phyloP scores from a whole-genome alignment of 1,140 invertebrate species.

The Eumeta japonica region DNA sequence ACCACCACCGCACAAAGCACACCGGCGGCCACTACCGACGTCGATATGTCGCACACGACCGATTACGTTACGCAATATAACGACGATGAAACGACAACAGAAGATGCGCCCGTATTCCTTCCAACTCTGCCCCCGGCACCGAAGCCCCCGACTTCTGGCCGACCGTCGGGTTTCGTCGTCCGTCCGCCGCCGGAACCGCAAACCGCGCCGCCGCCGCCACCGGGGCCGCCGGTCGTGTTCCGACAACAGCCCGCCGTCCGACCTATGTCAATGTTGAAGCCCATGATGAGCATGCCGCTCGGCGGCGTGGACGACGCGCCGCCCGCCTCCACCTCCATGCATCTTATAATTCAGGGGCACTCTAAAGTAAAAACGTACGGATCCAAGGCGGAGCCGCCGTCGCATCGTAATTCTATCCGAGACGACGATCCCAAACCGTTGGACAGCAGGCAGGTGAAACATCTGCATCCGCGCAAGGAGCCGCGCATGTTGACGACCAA shows the following conservation, averaged over 20 bases:
- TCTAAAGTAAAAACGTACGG: slow-evolving; percentile 81
- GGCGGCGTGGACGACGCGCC: slow-evolving; percentile 58
- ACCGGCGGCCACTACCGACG: background rate
- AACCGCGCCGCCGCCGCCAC: slow-evolving; percentile 52
- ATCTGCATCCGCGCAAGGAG: slow-evolving; percentile 55
- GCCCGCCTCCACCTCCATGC: slow-evolving; percentile 66
- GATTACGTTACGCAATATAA: slow-evolving; percentile 12
- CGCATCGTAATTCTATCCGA: slow-evolving; percentile 14
- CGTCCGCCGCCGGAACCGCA: slow-evolving; percentile 52
- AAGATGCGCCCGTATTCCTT: slow-evolving; percentile 5
- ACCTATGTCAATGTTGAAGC: too few relatives aligned
- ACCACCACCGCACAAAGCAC: slow-evolving; percentile 6
- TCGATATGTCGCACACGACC: background rate
- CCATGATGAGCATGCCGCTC: background rate
- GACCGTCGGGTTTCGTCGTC: too few relatives aligned
- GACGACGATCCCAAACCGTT: slow-evolving; percentile 43
- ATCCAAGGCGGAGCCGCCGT: slow-evolving; percentile 46
- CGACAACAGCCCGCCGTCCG: slow-evolving; percentile 5
- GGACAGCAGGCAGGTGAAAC: slow-evolving; percentile 61
- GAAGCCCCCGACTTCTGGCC: slow-evolving; percentile 42
- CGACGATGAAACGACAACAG: slow-evolving; percentile 20
- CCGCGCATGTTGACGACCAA: slow-evolving; percentile 19
- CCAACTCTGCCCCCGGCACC: slow-evolving; percentile 18
- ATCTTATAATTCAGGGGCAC: slow-evolving; percentile 78
- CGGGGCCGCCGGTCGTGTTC: slow-evolving; percentile 13